Evolutionary conservation across 1,140 invertebrate genomes (phyloP).

Genomic region (Proales similis): DNA sequence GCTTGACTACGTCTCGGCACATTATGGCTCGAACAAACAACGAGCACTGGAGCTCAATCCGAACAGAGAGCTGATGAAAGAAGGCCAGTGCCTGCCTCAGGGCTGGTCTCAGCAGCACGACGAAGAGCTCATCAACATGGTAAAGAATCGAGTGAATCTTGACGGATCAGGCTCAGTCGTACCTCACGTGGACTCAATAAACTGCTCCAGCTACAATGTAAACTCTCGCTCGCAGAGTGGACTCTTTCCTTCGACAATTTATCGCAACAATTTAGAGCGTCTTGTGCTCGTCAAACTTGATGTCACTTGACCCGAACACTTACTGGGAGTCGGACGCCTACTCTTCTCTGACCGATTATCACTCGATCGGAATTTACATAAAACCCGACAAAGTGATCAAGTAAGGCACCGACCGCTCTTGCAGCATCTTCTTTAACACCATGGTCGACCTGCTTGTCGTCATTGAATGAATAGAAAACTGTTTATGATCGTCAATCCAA

Average conservation of each 20-base stretch:
- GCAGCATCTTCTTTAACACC: constrained; percentile 1
- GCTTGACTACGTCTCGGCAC: too few relatives aligned
- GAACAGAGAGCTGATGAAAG: constrained; percentile 44
- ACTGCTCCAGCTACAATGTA: neutral
- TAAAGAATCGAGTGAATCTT: constrained; percentile 45
- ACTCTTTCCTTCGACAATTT: neutral
- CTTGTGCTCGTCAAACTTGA: constrained; percentile 44
- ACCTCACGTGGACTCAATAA: neutral
- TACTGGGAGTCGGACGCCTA: constrained; percentile 54
- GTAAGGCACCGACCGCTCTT: neutral
- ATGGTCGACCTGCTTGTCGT: neutral
- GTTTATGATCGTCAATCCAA: constrained; percentile 49
- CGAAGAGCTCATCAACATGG: constrained; percentile 47
- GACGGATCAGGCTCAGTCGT: constrained; percentile 45
- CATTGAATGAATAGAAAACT: constrained; percentile 43
- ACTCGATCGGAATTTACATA: constrained; percentile 33
- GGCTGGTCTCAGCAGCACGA: constrained; percentile 49
- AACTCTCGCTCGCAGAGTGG: neutral
- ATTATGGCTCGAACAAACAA: too few relatives aligned
- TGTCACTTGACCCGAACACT: constrained; percentile 48
- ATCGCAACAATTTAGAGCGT: neutral
- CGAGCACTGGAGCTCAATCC: too few relatives aligned
- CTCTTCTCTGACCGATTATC: constrained; percentile 13
- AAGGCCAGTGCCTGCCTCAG: constrained; percentile 41
- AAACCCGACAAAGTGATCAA: constrained; percentile 17